Evolutionary conservation across 2,888 invertebrate species (phyloP).

Genomic region (Taenaris catops): DNA sequence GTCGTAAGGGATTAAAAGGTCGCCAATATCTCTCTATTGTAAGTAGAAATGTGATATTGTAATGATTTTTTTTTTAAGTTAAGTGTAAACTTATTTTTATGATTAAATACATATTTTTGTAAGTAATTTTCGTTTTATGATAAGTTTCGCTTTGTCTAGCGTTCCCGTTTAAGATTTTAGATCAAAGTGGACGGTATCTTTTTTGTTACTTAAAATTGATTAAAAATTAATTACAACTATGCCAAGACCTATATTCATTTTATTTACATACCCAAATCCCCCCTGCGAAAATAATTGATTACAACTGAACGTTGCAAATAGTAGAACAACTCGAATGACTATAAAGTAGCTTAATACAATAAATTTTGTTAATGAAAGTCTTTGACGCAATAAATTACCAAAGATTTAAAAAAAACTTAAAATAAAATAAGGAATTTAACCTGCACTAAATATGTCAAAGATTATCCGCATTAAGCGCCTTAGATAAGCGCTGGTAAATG

Average conservation of each 20-base stretch:
- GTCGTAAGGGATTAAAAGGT: conserved; percentile 48
- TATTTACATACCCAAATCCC: conserved; percentile 36
- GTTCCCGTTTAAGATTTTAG: conserved; percentile 70
- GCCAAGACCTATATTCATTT: conserved; percentile 65
- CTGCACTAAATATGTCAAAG: no score
- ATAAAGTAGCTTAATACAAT: no score
- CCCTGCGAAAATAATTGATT: no score
- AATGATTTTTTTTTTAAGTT: conserved; percentile 66
- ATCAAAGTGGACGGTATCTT: conserved; percentile 65
- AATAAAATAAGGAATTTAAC: no score
- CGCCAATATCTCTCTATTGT: conserved; percentile 79
- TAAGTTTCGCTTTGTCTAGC: conserved; percentile 73
- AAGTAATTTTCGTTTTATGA: conserved; percentile 70
- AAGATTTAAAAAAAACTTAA: no score
- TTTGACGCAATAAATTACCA: no score
- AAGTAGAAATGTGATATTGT: conserved; percentile 81
- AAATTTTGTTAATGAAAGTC: no score
- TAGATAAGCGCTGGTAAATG: no score
- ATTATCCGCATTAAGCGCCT: no score
- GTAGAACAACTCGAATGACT: no score
- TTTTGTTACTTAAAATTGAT: conserved; percentile 79
- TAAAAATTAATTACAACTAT: conserved; percentile 78
- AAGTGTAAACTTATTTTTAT: conserved; percentile 72
- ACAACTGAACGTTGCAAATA: no score
- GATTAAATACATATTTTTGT: conserved; percentile 73